Percentiles rank a stretch among this genome's conserved stretches.
phyloP scores from a whole-genome alignment of 2,888 invertebrate genomes.

The Dinocampus coccinellae region DNA sequence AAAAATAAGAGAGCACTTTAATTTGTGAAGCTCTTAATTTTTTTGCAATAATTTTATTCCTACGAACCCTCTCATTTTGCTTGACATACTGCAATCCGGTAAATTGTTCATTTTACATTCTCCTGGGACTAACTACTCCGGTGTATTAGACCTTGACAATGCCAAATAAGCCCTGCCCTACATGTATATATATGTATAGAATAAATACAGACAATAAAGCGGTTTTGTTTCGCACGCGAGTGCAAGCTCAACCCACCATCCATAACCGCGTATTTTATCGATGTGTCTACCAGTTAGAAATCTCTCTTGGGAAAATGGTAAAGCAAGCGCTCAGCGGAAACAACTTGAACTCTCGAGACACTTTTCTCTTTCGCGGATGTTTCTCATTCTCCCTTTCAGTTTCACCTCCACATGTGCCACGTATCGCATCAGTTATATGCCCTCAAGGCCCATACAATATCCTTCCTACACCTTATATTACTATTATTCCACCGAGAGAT shows the following conservation, averaged over 20 bases:
- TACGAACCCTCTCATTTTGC: not conserved
- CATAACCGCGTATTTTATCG: slow-evolving; percentile 11
- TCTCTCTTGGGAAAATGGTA: slow-evolving; percentile 22
- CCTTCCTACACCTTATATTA: slow-evolving; percentile 14
- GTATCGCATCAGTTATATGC: not conserved
- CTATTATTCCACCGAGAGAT: slow-evolving; percentile 24
- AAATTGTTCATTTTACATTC: slow-evolving; percentile 4
- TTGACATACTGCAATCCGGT: not conserved
- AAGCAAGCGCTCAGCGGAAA: slow-evolving; percentile 18
- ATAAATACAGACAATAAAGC: not conserved
- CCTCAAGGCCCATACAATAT: slow-evolving; percentile 22
- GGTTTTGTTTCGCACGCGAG: slow-evolving; percentile 15
- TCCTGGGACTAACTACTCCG: not conserved
- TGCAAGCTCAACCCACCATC: slow-evolving; percentile 9
- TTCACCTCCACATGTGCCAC: not conserved
- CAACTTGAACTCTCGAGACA: slow-evolving; percentile 15
- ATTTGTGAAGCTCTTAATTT: not conserved
- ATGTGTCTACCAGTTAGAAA: slow-evolving; percentile 10
- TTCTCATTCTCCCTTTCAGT: not conserved
- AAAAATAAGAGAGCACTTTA: not conserved
- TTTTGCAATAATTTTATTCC: not conserved
- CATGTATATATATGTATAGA: not conserved
- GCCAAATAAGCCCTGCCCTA: not conserved
- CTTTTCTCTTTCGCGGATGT: not conserved
- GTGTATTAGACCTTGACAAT: not conserved